Base-by-base conservation (phyloP, 1,140 invertebrate genomes). In the Solenopsis fugax region DNA sequence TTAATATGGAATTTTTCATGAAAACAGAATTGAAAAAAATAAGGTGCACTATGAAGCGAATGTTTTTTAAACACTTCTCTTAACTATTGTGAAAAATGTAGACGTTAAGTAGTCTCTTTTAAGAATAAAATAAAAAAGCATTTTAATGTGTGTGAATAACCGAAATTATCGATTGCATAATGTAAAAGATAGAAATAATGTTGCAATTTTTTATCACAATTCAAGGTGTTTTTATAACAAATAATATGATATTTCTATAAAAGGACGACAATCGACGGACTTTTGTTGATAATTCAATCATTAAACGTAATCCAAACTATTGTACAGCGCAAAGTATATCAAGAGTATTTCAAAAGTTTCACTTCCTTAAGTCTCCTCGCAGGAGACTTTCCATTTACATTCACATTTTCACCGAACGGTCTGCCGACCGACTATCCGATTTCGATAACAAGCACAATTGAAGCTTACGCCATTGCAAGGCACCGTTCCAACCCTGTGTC, bases 361-460 rank as follows among this genome's bases (percentile, higher is more conserved):
- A 29, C 29, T 29, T 73, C 54, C 54, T 84, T 84, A 73, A 56
- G 54, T 56, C 54, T 60, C 37, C 24, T 48, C 67, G 29, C 13
- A 45, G 54, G 13, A 62, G 45, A 75, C 54, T 84, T 84, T 60
- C 69, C 54, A 84, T 73, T 84, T 75, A 50, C 80, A 13, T 60
- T 84, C 80, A 60, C 41, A 24, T 84, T 84, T 84, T 62, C 69
- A 48, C 54, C 41, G 24, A 75, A 75, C 58, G 24, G 54, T 58
- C n/a, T 41, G 65, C 34, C 80, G 41, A 50, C 56, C 54, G 54
- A 75, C 54, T 56, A 52, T n/a, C 5, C 29, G 54, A 84, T 84
- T 69, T 73, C 54, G 80, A 84, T 84, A 84, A 84, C 69, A 41
- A 75, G 54, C n/a, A 84, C 80, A 84, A 84, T 84, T 60, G 69